Evolutionary conservation across 1,140 invertebrate species (phyloP).

Genomic region (Goniozus legneri): DNA sequence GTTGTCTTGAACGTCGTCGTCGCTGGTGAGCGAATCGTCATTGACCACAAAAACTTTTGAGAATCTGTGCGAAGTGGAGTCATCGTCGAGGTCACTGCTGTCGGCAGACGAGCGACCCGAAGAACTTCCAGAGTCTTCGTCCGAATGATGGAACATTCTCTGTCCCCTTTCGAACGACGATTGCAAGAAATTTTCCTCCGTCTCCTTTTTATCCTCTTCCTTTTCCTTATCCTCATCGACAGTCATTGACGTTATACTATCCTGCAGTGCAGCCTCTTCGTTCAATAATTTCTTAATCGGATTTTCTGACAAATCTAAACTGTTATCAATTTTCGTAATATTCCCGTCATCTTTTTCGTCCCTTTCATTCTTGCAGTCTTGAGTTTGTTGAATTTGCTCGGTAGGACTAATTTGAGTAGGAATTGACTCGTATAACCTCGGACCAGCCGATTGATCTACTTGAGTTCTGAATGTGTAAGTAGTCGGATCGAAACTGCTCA

Average conservation of each 20-base stretch:
- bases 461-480: slow-evolving; percentile 26
- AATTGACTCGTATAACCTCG: slow-evolving; percentile 15
- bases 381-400: no score
- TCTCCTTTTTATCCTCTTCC: background rate
- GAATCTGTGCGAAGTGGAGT: slow-evolving; percentile 64
- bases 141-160: slow-evolving; percentile 38
- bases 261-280: slow-evolving; percentile 18
- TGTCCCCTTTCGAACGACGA: slow-evolving; percentile 14
- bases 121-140: slow-evolving; percentile 53
- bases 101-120: slow-evolving; percentile 60
- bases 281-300: background rate
- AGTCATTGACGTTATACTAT: slow-evolving; percentile 4
- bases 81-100: slow-evolving; percentile 61
- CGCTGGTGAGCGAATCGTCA: slow-evolving; percentile 63
- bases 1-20: slow-evolving; percentile 56
- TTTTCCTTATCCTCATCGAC: slow-evolving; percentile 15
- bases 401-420: slow-evolving; percentile 1
- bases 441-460: slow-evolving; percentile 17
- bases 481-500: slow-evolving; percentile 41
- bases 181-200: slow-evolving; percentile 4
- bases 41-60: slow-evolving; percentile 74
- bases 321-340: background rate
- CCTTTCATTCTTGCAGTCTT: no score
- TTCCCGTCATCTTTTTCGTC: background rate
- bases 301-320: background rate